phyloP scores from a whole-genome alignment of 2,797 vertebrate species.

The Hybognathus amarus region DNA sequence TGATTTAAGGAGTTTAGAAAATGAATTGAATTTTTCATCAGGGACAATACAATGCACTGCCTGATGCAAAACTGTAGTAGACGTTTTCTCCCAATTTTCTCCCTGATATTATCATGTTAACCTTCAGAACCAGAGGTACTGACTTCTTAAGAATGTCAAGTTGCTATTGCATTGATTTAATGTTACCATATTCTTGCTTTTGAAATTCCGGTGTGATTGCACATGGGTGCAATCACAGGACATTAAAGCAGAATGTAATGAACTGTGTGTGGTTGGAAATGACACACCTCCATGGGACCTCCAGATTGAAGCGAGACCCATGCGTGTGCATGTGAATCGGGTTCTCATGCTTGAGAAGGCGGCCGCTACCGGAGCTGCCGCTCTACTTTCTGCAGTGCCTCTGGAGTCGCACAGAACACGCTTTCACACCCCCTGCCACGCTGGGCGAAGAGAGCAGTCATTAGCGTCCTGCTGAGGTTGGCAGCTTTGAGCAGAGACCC shows the following conservation, averaged over 20 bases:
- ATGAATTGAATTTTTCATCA: no score
- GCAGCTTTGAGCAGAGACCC: slow-evolving; percentile 56
- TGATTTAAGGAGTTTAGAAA: no score
- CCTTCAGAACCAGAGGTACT: not conserved
- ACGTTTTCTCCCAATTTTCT: no score
- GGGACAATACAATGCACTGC: no score
- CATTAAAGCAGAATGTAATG: not conserved
- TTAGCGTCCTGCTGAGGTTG: slow-evolving; percentile 57
- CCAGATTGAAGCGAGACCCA: not conserved
- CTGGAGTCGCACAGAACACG: slow-evolving; percentile 33
- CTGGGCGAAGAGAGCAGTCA: slow-evolving; percentile 53
- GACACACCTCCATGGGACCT: slow-evolving; percentile 2
- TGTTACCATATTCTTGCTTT: not conserved
- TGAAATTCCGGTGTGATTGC: not conserved
- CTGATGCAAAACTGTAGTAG: no score
- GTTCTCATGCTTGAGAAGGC: slow-evolving; percentile 1
- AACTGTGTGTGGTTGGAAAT: not conserved
- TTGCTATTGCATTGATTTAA: not conserved
- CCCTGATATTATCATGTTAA: not conserved
- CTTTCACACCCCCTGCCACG: slow-evolving; percentile 45
- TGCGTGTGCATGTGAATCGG: not conserved
- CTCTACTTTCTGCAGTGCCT: slow-evolving; percentile 48
- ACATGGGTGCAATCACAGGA: slow-evolving; percentile 9
- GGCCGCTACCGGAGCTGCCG: not conserved
- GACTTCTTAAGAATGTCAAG: not conserved